phyloP scores from a whole-genome alignment of 2,888 invertebrate species.

The Deilephila porcellus region DNA sequence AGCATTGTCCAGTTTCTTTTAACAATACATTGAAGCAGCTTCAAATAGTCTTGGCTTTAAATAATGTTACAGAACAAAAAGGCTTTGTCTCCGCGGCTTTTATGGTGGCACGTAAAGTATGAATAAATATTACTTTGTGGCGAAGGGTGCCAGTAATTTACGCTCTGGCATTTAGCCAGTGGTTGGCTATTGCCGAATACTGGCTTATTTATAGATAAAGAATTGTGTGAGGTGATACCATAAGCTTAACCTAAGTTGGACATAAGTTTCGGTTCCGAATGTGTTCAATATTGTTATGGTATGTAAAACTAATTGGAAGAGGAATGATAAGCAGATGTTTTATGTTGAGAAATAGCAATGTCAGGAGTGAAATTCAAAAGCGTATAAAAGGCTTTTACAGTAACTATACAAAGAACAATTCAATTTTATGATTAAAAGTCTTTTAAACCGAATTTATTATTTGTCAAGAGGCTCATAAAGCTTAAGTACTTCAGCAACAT shows the following conservation, averaged over 20 bases:
- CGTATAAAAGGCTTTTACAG: no score
- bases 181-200: neutral
- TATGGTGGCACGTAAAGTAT: constrained; percentile 8
- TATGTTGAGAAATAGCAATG: no score
- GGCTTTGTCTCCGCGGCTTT: constrained; percentile 4
- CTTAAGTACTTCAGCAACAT: no score
- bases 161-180: constrained; percentile 12
- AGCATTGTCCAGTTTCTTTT: constrained; percentile 5
- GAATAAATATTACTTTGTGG: constrained; percentile 20
- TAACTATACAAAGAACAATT: no score
- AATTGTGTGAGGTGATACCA: neutral
- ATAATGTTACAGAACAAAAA: constrained; percentile 14
- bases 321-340: no score
- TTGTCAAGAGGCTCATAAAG: no score
- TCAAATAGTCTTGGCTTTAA: constrained; percentile 5
- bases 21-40: constrained; percentile 4
- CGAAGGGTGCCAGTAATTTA: neutral
- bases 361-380: no score
- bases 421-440: no score
- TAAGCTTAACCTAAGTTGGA: neutral
- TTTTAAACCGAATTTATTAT: no score
- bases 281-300: neutral
- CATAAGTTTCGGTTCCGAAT: neutral
- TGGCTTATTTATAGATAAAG: constrained; percentile 11
- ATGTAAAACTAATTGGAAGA: no score